Conservation (phyloP, 2,888 invertebrate genomes). For the Drosophila subsilvestris region DNA sequence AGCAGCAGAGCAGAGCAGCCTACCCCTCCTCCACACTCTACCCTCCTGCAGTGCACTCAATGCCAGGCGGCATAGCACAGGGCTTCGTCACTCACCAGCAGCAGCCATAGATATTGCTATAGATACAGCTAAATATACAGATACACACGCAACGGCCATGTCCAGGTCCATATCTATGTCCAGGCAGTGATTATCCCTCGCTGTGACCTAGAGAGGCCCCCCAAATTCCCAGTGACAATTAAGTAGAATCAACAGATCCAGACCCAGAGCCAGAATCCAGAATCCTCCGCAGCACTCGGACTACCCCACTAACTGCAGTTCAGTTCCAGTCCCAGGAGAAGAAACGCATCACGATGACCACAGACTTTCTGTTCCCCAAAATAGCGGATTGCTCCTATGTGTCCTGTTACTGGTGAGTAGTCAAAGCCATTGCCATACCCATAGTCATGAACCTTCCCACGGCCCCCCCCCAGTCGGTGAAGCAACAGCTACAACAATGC, state of each 20-base stretch:
- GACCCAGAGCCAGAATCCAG: neutral
- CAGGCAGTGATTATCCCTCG: conserved; percentile 40
- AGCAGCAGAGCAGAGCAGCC: conserved; percentile 1
- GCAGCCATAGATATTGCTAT: conserved; percentile 18
- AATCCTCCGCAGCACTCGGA: neutral
- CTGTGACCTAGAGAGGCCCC: conserved; percentile 29
- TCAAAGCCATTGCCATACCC: neutral
- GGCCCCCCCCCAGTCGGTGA: neutral
- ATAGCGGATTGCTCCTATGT: conserved; percentile 92
- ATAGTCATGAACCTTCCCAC: neutral
- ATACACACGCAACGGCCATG: conserved; percentile 20
- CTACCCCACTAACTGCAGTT: neutral
- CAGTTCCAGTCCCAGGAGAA: neutral
- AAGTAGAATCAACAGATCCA: neutral
- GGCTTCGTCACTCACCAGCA: conserved; percentile 28
- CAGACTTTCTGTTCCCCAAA: conserved; percentile 88
- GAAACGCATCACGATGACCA: conserved; percentile 76
- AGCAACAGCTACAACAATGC: conserved; percentile 24
- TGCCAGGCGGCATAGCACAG: conserved; percentile 22
- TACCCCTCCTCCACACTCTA: neutral
- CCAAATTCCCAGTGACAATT: conserved; percentile 16
- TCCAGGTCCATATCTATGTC: conserved; percentile 26
- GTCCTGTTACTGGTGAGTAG: conserved; percentile 92
- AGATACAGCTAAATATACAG: conserved; percentile 22
- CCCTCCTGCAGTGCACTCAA: conserved; percentile 5